Percentiles rank a stretch among this genome's conserved stretches.
These are phyloP conservation scores for Zophobas atratus DNA, from an alignment of 1,140 invertebrate genomes.

Conservation along the genomic window DNA sequence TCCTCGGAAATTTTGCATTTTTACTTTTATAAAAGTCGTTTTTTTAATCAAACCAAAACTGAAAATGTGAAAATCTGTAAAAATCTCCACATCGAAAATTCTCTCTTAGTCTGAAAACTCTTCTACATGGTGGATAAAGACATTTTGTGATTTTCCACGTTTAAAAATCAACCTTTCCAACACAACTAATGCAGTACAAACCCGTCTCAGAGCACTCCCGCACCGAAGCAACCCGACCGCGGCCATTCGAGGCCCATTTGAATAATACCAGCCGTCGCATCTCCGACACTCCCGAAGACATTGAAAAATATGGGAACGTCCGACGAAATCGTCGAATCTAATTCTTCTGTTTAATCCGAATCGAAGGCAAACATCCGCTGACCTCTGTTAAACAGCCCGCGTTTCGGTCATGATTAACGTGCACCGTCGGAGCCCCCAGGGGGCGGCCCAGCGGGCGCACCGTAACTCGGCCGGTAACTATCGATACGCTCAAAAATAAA, in stretches of 20 bases:
- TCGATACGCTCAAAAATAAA: constrained; percentile 52
- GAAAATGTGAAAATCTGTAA: too few relatives aligned
- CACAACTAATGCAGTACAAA: too few relatives aligned
- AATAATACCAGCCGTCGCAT: background rate
- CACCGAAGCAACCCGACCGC: too few relatives aligned
- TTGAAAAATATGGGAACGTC: background rate
- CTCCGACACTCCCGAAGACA: background rate
- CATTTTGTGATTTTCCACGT: too few relatives aligned
- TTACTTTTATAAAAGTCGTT: too few relatives aligned
- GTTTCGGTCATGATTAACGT: constrained; percentile 54
- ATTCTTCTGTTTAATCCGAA: constrained; percentile 9
- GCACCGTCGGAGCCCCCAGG: constrained; percentile 39
- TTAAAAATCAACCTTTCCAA: too few relatives aligned
- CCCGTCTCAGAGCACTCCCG: too few relatives aligned
- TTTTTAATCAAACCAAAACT: too few relatives aligned
- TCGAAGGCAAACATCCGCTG: constrained; percentile 8
- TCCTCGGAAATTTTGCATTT: too few relatives aligned
- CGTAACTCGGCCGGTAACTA: constrained; percentile 42
- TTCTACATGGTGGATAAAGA: too few relatives aligned
- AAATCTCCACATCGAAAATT: too few relatives aligned
- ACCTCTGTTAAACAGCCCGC: constrained; percentile 33
- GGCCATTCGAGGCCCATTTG: background rate
- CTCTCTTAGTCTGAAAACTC: too few relatives aligned
- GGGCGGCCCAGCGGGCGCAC: constrained; percentile 45
- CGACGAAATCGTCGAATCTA: constrained; percentile 8